Conservation (phyloP, 2,888 invertebrate species). For the Watsonalla cultraria region DNA sequence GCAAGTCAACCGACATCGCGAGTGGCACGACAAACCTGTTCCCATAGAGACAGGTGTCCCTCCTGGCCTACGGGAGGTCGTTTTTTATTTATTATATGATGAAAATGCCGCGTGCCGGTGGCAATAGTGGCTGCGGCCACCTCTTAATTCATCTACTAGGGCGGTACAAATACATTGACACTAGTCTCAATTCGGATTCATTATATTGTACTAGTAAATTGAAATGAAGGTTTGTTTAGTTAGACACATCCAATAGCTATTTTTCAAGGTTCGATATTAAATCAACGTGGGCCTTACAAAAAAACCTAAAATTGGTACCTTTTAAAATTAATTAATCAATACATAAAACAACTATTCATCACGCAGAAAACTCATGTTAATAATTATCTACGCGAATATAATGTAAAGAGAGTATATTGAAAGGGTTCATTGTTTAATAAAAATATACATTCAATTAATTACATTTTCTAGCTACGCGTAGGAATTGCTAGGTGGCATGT, state of each 20-base stretch:
- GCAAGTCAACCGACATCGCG: conserved; percentile 13
- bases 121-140: conserved; percentile 2
- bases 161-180: neutral
- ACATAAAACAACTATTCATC: neutral
- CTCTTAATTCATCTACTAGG: neutral
- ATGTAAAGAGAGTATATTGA: conserved; percentile 14
- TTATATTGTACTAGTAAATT: too few relatives aligned
- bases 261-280: too few relatives aligned
- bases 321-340: neutral
- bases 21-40: conserved; percentile 54
- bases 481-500: conserved; percentile 51
- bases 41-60: conserved; percentile 61
- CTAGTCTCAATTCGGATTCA: neutral
- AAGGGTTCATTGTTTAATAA: conserved; percentile 40
- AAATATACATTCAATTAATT: conserved; percentile 47
- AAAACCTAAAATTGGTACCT: too few relatives aligned
- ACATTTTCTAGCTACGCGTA: conserved; percentile 47
- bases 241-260: too few relatives aligned
- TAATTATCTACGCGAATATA: conserved; percentile 13
- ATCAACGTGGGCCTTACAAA: too few relatives aligned
- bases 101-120: conserved; percentile 36
- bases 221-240: too few relatives aligned
- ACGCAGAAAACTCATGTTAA: neutral
- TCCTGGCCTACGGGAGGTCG: conserved; percentile 27
- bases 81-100: conserved; percentile 36